These are phyloP conservation scores for Brenthis daphne DNA, from an alignment of 2,888 invertebrate genomes.

Conservation along the genomic window DNA sequence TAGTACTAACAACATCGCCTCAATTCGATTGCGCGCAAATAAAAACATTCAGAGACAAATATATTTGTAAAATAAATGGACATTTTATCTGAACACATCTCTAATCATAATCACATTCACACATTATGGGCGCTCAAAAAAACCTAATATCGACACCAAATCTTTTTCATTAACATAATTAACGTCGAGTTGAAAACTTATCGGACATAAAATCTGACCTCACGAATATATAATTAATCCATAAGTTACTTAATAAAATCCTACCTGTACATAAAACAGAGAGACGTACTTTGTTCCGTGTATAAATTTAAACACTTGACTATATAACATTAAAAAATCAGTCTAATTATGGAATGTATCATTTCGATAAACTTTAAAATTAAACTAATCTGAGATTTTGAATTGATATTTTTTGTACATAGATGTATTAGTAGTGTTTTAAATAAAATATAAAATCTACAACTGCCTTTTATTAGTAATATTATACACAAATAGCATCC, in stretches of 20 bases:
- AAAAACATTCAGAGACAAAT: not conserved
- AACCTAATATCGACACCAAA: not conserved
- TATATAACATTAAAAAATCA: slow-evolving; percentile 27
- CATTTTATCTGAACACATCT: not conserved
- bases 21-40: not conserved
- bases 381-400: not conserved
- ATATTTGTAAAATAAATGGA: not conserved
- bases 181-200: too few relatives aligned
- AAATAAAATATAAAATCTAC: too few relatives aligned
- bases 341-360: slow-evolving; percentile 34
- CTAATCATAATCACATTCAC: not conserved
- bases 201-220: not conserved
- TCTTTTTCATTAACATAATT: too few relatives aligned
- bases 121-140: not conserved
- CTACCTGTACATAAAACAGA: not conserved
- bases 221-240: not conserved
- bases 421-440: not conserved
- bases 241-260: not conserved
- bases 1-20: slow-evolving; percentile 8
- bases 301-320: slow-evolving; percentile 6
- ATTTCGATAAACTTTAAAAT: slow-evolving; percentile 14
- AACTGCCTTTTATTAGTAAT: too few relatives aligned
- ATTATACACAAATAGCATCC: too few relatives aligned
- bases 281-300: not conserved
- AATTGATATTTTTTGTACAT: not conserved